Percentiles rank a stretch among this genome's conserved stretches.
Evolutionary conservation across 2,797 vertebrate genomes (phyloP).

Genomic region (Malurus leucopterus): DNA sequence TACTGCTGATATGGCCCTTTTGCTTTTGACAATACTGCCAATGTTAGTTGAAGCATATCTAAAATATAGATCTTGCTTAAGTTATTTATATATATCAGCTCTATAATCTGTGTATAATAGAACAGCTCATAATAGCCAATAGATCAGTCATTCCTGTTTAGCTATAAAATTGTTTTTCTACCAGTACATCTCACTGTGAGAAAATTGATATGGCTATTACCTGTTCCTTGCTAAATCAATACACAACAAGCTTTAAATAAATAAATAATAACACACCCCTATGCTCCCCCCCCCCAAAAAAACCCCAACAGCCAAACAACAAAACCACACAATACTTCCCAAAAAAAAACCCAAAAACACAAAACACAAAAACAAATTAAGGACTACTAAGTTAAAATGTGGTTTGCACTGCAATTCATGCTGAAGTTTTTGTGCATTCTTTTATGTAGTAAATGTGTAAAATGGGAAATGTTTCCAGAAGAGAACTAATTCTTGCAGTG

Average conservation of each 20-base stretch:
- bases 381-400: neutral
- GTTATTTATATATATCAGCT: neutral
- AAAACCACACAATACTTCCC: neutral
- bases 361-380: neutral
- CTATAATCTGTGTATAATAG: neutral
- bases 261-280: neutral
- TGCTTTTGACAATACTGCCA: neutral
- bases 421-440: neutral
- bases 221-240: conserved; percentile 40
- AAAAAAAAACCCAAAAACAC: neutral
- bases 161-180: conserved; percentile 32
- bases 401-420: neutral
- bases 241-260: conserved; percentile 14
- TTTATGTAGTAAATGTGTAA: neutral
- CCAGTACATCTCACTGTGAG: neutral
- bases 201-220: conserved; percentile 36
- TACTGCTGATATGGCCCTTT: neutral
- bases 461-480: neutral
- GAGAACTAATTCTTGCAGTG: conserved; percentile 28
- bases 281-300: fast-evolving
- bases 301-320: neutral
- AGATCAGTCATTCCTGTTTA: conserved; percentile 24
- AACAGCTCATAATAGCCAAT: neutral
- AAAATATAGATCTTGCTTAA: neutral
- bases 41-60: neutral